Evolutionary conservation across 2,113 vertebrate genomes (phyloP).

Genomic region (Carassius gibelio): DNA sequence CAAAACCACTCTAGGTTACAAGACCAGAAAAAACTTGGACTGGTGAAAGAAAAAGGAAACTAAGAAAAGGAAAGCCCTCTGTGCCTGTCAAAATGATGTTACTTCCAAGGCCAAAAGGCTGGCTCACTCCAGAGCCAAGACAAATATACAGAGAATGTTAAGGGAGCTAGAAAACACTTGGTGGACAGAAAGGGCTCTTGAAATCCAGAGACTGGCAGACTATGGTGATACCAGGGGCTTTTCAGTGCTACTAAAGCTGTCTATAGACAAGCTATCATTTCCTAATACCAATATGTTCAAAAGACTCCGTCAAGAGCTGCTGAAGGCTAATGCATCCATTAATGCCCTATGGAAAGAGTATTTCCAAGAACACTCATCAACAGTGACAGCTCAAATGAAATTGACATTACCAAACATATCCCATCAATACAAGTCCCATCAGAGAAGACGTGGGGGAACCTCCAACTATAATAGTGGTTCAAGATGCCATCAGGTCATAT

Average conservation of each 20-base stretch:
- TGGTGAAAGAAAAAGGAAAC: no score
- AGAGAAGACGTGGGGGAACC: not conserved
- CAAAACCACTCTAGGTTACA: no score
- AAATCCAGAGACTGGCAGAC: not conserved
- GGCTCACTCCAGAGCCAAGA: not conserved
- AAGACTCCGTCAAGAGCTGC: not conserved
- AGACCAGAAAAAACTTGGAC: no score
- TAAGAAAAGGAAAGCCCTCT: not conserved
- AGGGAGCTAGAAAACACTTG: constrained; percentile 13
- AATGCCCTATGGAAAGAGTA: not conserved
- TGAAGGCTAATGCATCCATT: not conserved
- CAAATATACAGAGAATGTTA: not conserved
- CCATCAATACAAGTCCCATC: not conserved
- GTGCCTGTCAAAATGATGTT: not conserved
- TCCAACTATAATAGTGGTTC: not conserved
- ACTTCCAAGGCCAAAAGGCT: not conserved
- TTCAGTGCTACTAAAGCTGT: no score
- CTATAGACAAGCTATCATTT: no score
- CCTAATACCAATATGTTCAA: no score
- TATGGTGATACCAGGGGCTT: no score
- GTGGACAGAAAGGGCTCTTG: constrained; percentile 11
- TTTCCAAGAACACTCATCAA: not conserved
- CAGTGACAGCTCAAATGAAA: no score
- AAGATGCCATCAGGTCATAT: not conserved
- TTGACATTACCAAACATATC: not conserved